Conservation (phyloP, 2,113 vertebrate species). For the Ceyx margarethae region DNA sequence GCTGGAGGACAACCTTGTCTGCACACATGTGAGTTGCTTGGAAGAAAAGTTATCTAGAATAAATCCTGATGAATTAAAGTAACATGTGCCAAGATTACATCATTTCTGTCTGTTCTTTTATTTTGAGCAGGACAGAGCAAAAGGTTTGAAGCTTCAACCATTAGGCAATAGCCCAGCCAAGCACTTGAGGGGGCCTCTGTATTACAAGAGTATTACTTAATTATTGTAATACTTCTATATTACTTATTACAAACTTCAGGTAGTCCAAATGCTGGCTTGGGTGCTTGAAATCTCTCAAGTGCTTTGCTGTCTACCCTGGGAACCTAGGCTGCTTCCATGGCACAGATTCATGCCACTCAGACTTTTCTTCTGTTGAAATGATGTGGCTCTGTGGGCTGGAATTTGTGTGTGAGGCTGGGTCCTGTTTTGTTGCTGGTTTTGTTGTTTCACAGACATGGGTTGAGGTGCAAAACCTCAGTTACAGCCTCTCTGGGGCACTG, state of each 20-base stretch:
- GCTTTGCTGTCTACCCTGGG: fast-evolving
- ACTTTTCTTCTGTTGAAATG: background rate
- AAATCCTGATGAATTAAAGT: background rate
- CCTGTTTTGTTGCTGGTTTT: background rate
- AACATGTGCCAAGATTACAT: background rate
- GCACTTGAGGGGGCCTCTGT: background rate
- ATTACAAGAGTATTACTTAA: background rate
- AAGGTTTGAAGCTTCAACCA: background rate
- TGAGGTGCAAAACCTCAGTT: background rate
- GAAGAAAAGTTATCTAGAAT: background rate
- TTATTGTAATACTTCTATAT: too few relatives aligned
- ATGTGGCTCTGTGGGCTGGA: background rate
- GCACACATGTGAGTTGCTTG: background rate
- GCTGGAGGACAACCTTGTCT: background rate
- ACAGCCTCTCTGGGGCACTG: background rate
- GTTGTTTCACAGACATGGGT: background rate
- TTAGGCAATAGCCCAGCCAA: background rate
- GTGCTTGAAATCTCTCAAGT: background rate
- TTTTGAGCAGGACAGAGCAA: background rate
- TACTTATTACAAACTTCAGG: background rate
- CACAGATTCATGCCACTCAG: background rate
- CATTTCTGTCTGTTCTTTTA: background rate
- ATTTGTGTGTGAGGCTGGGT: background rate
- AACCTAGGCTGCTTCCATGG: background rate
- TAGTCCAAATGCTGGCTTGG: background rate